Conservation (phyloP, 2,113 vertebrate species). For the Melozone crissalis region DNA sequence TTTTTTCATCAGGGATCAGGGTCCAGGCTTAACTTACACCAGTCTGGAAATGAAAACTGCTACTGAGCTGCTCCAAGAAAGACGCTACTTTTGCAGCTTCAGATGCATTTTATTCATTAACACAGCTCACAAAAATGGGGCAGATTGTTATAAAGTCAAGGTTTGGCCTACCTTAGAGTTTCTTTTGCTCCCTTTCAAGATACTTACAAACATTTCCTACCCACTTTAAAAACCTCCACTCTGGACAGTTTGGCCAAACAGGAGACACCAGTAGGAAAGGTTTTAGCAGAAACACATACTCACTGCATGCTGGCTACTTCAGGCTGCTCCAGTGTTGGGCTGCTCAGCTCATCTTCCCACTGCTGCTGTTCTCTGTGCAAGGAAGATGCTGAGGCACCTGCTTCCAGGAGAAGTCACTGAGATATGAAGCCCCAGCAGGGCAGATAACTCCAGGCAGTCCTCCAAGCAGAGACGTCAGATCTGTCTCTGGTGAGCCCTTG, state of each 20-base stretch:
- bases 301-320: neutral
- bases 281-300: neutral
- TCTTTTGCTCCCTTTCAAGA: neutral
- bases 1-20: neutral
- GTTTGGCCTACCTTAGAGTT: neutral
- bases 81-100: neutral
- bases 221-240: fast-evolving
- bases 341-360: neutral
- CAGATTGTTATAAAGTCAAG: neutral
- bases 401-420: neutral
- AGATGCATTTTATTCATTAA: neutral
- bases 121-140: neutral
- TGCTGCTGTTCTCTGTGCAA: neutral
- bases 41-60: neutral
- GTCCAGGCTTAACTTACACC: neutral
- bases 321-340: neutral
- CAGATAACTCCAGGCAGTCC: neutral
- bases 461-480: neutral
- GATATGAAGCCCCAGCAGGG: neutral
- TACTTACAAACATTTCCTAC: neutral
- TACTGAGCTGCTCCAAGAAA: neutral
- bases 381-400: neutral
- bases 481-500: neutral
- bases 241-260: neutral
- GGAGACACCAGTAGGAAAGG: neutral